These are phyloP conservation scores for Chloebia gouldiae DNA, from an alignment of 2,113 vertebrate species.

Conservation along the genomic window DNA sequence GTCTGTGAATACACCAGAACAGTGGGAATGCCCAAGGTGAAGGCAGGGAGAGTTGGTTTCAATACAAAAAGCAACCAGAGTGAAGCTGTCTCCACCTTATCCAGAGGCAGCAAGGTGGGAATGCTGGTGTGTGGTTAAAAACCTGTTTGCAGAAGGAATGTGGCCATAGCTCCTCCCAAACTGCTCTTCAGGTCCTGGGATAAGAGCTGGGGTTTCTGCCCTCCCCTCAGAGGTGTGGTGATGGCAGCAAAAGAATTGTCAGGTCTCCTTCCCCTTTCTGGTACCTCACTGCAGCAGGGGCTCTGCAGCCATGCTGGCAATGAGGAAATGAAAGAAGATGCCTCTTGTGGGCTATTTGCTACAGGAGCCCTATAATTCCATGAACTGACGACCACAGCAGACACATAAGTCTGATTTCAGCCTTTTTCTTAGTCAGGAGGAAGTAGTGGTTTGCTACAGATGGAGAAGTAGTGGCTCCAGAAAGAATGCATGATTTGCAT, in stretches of 20 bases:
- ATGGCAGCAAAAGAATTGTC: neutral
- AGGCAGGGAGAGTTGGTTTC: neutral
- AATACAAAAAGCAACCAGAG: accelerated
- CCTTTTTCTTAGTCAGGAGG: neutral
- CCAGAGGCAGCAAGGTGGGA: accelerated
- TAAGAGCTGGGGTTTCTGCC: neutral
- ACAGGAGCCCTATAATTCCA: neutral
- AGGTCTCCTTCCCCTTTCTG: neutral
- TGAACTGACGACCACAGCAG: neutral
- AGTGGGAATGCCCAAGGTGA: neutral
- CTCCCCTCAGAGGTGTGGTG: neutral
- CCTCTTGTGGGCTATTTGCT: too few species aligned
- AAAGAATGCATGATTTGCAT: neutral
- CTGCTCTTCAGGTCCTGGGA: neutral
- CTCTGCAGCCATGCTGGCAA: accelerated
- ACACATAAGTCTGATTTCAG: neutral
- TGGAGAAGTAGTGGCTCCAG: neutral
- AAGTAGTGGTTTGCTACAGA: neutral
- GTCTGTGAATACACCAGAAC: neutral
- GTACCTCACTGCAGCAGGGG: neutral
- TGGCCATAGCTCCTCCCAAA: accelerated
- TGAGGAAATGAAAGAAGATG: neutral
- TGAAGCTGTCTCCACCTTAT: neutral
- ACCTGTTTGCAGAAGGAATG: neutral
- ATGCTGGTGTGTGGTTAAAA: accelerated